Percentiles rank a stretch among this genome's conserved stretches.
Conservation (phyloP, 1,140 invertebrate genomes). For the Lysiphlebus fabarum region DNA sequence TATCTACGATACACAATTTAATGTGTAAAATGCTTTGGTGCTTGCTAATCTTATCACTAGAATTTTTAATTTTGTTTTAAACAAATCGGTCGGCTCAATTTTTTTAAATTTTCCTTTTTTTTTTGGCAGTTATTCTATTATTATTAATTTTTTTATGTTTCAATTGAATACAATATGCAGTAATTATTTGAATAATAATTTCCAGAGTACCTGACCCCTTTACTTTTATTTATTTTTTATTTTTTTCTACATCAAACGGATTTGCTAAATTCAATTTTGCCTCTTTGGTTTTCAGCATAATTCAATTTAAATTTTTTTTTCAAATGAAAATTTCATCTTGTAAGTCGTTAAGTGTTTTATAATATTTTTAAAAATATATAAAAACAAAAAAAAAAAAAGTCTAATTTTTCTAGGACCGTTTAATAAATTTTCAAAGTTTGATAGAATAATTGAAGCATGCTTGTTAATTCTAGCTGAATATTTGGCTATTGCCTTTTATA, state of each 20-base stretch:
- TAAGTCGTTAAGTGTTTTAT: too few species aligned
- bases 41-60: slow-evolving; percentile 4
- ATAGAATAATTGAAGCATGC: not conserved
- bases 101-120: too few species aligned
- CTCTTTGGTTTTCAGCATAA: slow-evolving; percentile 24
- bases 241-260: not conserved
- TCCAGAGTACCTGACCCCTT: slow-evolving; percentile 11
- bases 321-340: not conserved
- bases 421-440: not conserved
- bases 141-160: slow-evolving; percentile 5
- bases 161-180: slow-evolving; percentile 11
- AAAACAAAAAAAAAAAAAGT: too few species aligned
- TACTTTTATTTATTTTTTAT: slow-evolving; percentile 10
- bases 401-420: slow-evolving; percentile 17
- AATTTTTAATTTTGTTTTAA: not conserved
- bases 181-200: not conserved
- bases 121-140: not conserved
- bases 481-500: not conserved
- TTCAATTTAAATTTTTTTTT: not conserved
- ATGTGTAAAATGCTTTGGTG: slow-evolving; percentile 10
- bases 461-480: slow-evolving; percentile 5
- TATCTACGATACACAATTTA: slow-evolving; percentile 1
- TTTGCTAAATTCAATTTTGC: slow-evolving; percentile 9
- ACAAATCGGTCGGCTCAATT: too few species aligned
- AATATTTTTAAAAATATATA: too few species aligned